A percentile compares a stretch with the other conserved stretches of the same genome.
Conservation (phyloP, 2,888 invertebrate genomes). For the Pimpla rufipes region DNA sequence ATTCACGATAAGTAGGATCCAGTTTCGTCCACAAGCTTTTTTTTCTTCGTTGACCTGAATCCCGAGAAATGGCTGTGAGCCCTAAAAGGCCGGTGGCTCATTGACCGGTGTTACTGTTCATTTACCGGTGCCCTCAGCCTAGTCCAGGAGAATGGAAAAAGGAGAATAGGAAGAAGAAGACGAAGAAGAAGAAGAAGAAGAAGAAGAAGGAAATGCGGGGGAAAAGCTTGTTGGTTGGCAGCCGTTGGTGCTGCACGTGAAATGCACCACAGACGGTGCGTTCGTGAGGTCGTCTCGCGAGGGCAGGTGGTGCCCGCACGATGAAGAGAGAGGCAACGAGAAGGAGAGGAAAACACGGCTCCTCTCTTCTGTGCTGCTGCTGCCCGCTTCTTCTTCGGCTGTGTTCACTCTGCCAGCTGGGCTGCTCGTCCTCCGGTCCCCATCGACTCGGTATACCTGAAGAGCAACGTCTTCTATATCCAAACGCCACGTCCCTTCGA, state of each 20-base stretch:
- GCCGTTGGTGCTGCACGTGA: constrained; percentile 1
- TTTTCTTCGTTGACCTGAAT: too few relatives aligned
- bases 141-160: too few relatives aligned
- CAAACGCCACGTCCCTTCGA: too few relatives aligned
- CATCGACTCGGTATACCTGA: background rate
- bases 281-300: constrained; percentile 59
- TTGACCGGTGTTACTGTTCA: too few relatives aligned
- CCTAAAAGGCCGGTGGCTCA: too few relatives aligned
- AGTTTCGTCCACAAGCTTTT: too few relatives aligned
- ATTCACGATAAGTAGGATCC: too few relatives aligned
- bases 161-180: too few relatives aligned
- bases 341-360: constrained; percentile 12
- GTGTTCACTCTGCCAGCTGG: constrained; percentile 59
- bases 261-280: constrained; percentile 20
- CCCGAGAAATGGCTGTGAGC: too few relatives aligned
- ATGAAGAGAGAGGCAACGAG: background rate
- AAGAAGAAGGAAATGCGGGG: background rate
- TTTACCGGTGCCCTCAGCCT: too few relatives aligned
- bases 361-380: constrained; percentile 27
- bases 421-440: constrained; percentile 12
- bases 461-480: too few relatives aligned
- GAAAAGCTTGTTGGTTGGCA: constrained; percentile 9
- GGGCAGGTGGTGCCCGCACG: constrained; percentile 62
- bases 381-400: constrained; percentile 16
- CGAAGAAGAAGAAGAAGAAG: background rate